Conservation (phyloP, 1,140 invertebrate genomes). For the Uloborus diversus region DNA sequence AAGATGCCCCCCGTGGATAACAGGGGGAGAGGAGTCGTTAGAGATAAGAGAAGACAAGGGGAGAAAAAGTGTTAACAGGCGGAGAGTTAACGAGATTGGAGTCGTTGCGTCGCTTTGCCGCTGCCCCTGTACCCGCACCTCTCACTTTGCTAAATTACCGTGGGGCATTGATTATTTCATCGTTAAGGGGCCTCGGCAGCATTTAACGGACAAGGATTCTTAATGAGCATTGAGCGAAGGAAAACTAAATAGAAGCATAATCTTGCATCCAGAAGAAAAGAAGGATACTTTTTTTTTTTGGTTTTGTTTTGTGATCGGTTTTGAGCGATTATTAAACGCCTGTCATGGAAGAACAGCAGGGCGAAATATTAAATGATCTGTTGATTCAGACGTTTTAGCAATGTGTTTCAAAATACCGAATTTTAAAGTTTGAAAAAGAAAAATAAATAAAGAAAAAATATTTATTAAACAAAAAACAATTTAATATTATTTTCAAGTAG, state of each 20-base stretch:
- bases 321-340: background rate
- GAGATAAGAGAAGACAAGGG: slow-evolving; percentile 35
- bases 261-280: background rate
- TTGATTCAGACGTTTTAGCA: too few relatives aligned
- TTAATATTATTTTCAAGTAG: too few relatives aligned
- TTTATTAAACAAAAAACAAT: too few relatives aligned
- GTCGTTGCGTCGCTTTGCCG: background rate
- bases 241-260: background rate
- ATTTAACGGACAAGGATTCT: slow-evolving; percentile 17
- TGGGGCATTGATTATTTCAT: slow-evolving; percentile 50
- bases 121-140: background rate
- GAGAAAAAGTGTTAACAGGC: slow-evolving; percentile 50
- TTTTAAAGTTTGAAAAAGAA: too few relatives aligned
- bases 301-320: background rate
- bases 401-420: too few relatives aligned
- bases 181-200: slow-evolving; percentile 32
- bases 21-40: slow-evolving; percentile 9
- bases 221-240: background rate
- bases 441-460: too few relatives aligned
- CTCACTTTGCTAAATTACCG: slow-evolving; percentile 36
- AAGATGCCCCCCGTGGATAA: slow-evolving; percentile 2
- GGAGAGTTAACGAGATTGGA: slow-evolving; percentile 36
- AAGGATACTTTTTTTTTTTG: background rate
- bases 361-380: background rate
- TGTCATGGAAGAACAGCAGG: too few relatives aligned